phyloP scores from a whole-genome alignment of 2,888 invertebrate genomes.

The Mactromeris polynyma region DNA sequence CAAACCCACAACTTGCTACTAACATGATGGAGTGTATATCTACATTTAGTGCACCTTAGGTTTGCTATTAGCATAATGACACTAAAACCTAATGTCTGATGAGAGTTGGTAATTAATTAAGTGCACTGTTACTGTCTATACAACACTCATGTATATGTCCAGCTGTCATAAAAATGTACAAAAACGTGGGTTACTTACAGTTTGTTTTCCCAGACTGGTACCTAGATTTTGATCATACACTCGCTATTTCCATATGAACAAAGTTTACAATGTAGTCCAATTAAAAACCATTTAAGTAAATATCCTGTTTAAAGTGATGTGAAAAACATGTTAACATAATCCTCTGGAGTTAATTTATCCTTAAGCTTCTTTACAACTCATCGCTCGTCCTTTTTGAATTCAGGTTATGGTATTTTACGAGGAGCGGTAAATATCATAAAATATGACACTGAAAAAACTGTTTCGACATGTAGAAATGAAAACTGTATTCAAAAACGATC shows the following conservation, averaged over 20 bases:
- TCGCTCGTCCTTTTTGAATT: neutral
- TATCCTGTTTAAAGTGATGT: conserved; percentile 9
- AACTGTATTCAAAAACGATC: neutral
- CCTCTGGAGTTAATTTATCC: neutral
- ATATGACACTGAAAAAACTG: neutral
- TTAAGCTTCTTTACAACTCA: neutral
- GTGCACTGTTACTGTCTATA: neutral
- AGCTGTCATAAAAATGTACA: neutral
- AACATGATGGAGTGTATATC: neutral
- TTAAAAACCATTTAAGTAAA: conserved; percentile 8
- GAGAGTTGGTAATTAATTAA: neutral
- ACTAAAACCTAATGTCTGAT: neutral
- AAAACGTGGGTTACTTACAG: neutral
- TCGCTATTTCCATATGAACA: neutral
- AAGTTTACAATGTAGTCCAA: neutral
- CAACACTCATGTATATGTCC: neutral
- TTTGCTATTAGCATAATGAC: neutral
- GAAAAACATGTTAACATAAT: neutral
- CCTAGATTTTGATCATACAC: too few species aligned
- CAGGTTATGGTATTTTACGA: neutral
- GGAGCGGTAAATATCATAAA: neutral
- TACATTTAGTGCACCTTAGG: neutral
- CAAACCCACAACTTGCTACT: neutral
- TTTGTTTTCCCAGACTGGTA: too few species aligned
- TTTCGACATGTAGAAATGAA: neutral